Conservation (phyloP, 2,888 invertebrate genomes). For the Eupeodes luniger region DNA sequence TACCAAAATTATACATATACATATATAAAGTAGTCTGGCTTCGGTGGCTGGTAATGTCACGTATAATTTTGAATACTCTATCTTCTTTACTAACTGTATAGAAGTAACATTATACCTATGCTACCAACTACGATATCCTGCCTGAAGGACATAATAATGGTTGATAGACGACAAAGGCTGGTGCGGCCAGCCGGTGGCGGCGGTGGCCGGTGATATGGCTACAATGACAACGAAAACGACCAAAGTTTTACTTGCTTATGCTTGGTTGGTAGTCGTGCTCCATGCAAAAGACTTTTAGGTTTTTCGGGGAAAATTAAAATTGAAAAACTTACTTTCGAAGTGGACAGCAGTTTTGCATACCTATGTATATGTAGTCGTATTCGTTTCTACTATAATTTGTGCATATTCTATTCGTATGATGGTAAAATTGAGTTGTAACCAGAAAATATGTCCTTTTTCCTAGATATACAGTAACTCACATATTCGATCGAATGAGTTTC, state of each 20-base stretch:
- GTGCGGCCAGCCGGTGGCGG: conserved; percentile 8
- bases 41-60: conserved; percentile 56
- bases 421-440: conserved; percentile 48
- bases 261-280: background rate
- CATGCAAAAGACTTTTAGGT: background rate
- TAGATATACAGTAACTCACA: too few species aligned
- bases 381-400: too few species aligned
- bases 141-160: conserved; percentile 42
- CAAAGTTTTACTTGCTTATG: conserved; percentile 44
- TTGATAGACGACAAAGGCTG: conserved; percentile 1
- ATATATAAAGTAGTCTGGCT: background rate
- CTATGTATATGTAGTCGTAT: background rate
- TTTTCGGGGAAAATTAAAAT: conserved; percentile 51
- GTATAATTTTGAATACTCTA: conserved; percentile 59
- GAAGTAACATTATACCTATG: conserved; percentile 14
- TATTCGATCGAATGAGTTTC: too few species aligned
- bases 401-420: background rate
- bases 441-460: conserved; percentile 57
- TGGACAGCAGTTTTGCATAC: conserved; percentile 66
- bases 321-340: conserved; percentile 59
- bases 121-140: conserved; percentile 20
- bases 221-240: conserved; percentile 18
- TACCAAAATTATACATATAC: background rate
- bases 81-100: background rate
- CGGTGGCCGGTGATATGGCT: background rate